Evolutionary conservation across 2,888 invertebrate species (phyloP).

Genomic region (Synanthedon formicaeformis): DNA sequence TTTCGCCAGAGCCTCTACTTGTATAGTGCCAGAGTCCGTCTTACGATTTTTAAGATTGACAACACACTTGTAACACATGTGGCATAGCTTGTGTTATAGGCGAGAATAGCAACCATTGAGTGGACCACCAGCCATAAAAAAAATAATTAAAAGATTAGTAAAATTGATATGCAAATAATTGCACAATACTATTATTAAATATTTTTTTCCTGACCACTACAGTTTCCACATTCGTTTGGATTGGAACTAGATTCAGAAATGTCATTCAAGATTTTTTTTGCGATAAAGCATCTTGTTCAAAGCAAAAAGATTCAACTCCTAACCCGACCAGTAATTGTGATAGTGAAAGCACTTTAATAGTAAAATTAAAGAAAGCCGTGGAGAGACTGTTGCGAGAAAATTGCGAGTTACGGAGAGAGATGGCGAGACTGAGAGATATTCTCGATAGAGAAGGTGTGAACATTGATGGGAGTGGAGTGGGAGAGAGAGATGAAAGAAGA

Average conservation of each 20-base stretch:
- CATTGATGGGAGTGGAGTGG: background rate
- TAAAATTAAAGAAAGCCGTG: conserved; percentile 32
- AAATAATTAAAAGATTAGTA: too few species aligned
- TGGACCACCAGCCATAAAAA: too few species aligned
- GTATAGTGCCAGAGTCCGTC: too few species aligned
- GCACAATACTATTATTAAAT: background rate
- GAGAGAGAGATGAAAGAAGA: too few species aligned
- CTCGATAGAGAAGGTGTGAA: conserved; percentile 2
- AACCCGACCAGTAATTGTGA: conserved; percentile 5
- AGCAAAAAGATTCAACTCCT: conserved; percentile 8
- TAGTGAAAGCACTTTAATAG: conserved; percentile 1
- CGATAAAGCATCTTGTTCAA: conserved; percentile 16
- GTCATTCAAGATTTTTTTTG: conserved; percentile 21
- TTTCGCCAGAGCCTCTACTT: too few species aligned
- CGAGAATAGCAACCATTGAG: too few species aligned
- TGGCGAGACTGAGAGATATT: conserved; percentile 23
- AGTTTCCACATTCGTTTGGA: conserved; percentile 9
- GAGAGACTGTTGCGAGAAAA: conserved; percentile 34
- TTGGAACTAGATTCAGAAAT: conserved; percentile 8
- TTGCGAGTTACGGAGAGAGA: conserved; percentile 33
- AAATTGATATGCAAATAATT: too few species aligned
- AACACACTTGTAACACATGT: too few species aligned
- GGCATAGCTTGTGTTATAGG: too few species aligned
- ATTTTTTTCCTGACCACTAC: background rate
- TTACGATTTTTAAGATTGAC: too few species aligned